A percentile compares a stretch with the other conserved stretches of the same genome.
Evolutionary conservation across 2,797 vertebrate genomes (phyloP).

Genomic region (Parauchenoglanis punctatus): DNA sequence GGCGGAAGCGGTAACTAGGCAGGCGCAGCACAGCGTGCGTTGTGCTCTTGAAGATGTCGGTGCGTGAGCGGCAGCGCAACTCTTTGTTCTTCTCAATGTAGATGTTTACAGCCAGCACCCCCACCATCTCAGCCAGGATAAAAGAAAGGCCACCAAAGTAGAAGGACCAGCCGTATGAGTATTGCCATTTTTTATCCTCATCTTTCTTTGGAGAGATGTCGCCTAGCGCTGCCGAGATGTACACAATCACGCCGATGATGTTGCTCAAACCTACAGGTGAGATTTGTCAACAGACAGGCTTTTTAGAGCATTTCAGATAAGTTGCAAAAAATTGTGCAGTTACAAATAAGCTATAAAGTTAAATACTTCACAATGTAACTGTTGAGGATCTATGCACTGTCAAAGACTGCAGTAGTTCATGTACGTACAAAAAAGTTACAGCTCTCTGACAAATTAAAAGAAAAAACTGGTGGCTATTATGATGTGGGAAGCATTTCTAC

Average conservation of each 20-base stretch:
- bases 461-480: background rate
- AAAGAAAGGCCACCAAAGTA: slow-evolving; percentile 94
- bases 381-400: background rate
- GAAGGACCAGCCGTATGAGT: slow-evolving; percentile 95
- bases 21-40: slow-evolving; percentile 87
- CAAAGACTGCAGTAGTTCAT: background rate
- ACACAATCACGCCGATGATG: slow-evolving; percentile 94
- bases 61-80: slow-evolving; percentile 88
- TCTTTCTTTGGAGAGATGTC: slow-evolving; percentile 91
- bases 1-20: slow-evolving; percentile 90
- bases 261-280: slow-evolving; percentile 84
- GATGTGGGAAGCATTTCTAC: background rate
- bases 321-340: background rate
- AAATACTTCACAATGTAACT: background rate
- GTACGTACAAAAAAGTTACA: background rate
- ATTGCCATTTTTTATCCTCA: slow-evolving; percentile 92
- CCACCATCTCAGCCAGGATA: slow-evolving; percentile 95
- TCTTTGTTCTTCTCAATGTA: slow-evolving; percentile 96
- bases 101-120: slow-evolving; percentile 92
- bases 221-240: slow-evolving; percentile 92
- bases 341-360: background rate
- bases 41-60: slow-evolving; percentile 87
- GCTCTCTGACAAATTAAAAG: background rate
- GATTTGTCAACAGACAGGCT: background rate
- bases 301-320: background rate